A percentile compares a stretch with the other conserved stretches of the same genome.
These are phyloP conservation scores for Engraulis encrasicolus DNA, from an alignment of 2,113 vertebrate genomes.

Conservation along the genomic window DNA sequence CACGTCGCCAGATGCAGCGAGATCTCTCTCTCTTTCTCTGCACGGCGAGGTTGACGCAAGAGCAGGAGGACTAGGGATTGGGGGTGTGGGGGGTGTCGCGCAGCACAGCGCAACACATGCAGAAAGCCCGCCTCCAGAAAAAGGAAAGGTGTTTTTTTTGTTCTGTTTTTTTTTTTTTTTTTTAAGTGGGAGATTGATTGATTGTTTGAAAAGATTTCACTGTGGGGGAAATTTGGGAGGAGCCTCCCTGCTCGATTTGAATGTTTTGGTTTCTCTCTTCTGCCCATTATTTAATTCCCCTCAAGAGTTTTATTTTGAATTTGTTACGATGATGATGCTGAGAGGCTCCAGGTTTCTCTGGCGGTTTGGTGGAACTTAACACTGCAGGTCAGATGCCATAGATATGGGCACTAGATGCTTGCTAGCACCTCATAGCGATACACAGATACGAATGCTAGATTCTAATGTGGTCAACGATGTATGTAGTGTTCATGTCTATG, in stretches of 20 bases:
- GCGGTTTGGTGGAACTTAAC: slow-evolving; percentile 59
- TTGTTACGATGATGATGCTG: slow-evolving; percentile 58
- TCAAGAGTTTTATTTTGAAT: slow-evolving; percentile 33
- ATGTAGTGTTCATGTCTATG: too few species aligned
- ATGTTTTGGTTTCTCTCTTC: slow-evolving; percentile 65
- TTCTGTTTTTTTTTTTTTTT: too few species aligned
- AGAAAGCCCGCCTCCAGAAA: slow-evolving; percentile 35
- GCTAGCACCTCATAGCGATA: too few species aligned
- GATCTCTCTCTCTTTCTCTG: slow-evolving; percentile 44
- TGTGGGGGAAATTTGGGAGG: slow-evolving; percentile 50
- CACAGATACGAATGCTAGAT: too few species aligned
- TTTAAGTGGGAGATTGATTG: slow-evolving; percentile 45
- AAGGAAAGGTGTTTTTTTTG: too few species aligned
- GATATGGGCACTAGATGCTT: too few species aligned
- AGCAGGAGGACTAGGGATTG: slow-evolving; percentile 25
- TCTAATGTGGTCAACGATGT: too few species aligned
- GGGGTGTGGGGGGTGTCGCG: too few species aligned
- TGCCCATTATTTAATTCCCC: slow-evolving; percentile 70
- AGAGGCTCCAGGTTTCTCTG: slow-evolving; percentile 75
- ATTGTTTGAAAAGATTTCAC: slow-evolving; percentile 56
- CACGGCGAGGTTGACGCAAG: slow-evolving; percentile 36
- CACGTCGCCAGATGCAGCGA: slow-evolving; percentile 38
- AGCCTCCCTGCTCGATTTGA: slow-evolving; percentile 64
- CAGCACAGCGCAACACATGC: too few species aligned
- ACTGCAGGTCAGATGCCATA: slow-evolving; percentile 32